Percentiles rank a stretch among this genome's conserved stretches.
Evolutionary conservation across 2,113 vertebrate genomes (phyloP).

Genomic region (Scalopus aquaticus): DNA sequence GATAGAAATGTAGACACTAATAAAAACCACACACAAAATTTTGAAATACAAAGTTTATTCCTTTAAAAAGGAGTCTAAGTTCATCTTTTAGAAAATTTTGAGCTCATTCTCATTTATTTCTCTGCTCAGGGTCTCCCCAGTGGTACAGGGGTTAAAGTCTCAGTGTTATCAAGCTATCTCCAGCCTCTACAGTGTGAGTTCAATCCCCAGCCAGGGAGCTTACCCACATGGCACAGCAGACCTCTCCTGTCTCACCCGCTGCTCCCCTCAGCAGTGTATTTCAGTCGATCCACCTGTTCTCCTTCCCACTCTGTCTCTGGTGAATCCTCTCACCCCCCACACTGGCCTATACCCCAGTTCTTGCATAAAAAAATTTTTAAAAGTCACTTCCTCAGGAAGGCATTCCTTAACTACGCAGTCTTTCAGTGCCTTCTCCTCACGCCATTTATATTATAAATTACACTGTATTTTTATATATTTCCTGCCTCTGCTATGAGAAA

Average conservation of each 20-base stretch:
- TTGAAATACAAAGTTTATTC: neutral
- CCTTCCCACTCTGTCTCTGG: too few species aligned
- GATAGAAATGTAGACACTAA: neutral
- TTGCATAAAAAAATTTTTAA: too few species aligned
- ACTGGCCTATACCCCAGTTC: too few species aligned
- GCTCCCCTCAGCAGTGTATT: too few species aligned
- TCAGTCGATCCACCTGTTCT: too few species aligned
- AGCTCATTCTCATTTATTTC: neutral
- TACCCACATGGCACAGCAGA: too few species aligned
- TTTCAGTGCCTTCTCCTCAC: neutral
- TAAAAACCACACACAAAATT: neutral
- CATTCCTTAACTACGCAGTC: neutral
- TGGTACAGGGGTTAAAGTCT: too few species aligned
- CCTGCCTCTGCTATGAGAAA: neutral
- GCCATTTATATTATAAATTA: neutral
- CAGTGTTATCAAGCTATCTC: too few species aligned
- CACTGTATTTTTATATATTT: neutral
- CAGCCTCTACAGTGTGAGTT: too few species aligned
- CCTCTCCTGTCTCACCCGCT: too few species aligned
- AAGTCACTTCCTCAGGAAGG: neutral
- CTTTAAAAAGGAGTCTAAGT: conserved; percentile 6
- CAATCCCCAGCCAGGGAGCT: too few species aligned
- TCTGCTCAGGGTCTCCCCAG: neutral
- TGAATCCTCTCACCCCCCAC: too few species aligned
- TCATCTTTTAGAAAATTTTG: neutral